Evolutionary conservation across 2,888 invertebrate species (phyloP).

Genomic region (Erannis defoliaria): DNA sequence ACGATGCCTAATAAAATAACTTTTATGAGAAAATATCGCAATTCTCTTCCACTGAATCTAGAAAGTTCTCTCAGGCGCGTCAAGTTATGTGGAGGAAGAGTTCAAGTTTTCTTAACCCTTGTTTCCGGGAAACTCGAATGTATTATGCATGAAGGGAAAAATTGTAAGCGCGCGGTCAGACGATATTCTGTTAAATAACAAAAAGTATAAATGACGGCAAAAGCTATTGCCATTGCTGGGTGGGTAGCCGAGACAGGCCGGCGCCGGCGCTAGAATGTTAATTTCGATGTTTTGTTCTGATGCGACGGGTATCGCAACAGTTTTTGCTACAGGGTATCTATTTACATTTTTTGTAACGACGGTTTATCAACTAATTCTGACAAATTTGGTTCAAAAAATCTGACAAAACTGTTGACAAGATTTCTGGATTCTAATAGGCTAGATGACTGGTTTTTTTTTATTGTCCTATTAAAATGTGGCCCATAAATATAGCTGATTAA

Average conservation of each 20-base stretch:
- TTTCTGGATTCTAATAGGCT: too few species aligned
- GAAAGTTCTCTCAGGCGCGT: slow-evolving; percentile 29
- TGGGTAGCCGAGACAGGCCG: slow-evolving; percentile 46
- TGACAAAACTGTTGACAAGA: too few species aligned
- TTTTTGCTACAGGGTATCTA: slow-evolving; percentile 38
- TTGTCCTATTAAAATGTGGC: too few species aligned
- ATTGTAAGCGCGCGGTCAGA: slow-evolving; percentile 50
- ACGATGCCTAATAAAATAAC: slow-evolving; percentile 53
- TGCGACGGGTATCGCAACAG: slow-evolving; percentile 42
- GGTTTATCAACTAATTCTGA: too few species aligned
- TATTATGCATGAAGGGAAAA: slow-evolving; percentile 68
- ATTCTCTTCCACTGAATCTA: slow-evolving; percentile 27
- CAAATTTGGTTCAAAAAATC: background rate
- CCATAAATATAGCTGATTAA: too few species aligned
- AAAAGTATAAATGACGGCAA: slow-evolving; percentile 46
- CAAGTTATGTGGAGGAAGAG: slow-evolving; percentile 40
- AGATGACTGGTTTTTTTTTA: too few species aligned
- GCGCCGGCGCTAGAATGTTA: slow-evolving; percentile 43
- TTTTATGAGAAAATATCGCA: slow-evolving; percentile 50
- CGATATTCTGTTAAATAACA: slow-evolving; percentile 49
- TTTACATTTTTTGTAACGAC: too few species aligned
- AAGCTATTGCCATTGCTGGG: slow-evolving; percentile 30
- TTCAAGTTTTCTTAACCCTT: slow-evolving; percentile 48
- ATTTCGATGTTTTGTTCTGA: slow-evolving; percentile 48
- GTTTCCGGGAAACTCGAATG: slow-evolving; percentile 47